A percentile compares a stretch with the other conserved stretches of the same genome.
Evolutionary conservation across 2,113 vertebrate genomes (phyloP).

Genomic region (Pseudopipra pipra): DNA sequence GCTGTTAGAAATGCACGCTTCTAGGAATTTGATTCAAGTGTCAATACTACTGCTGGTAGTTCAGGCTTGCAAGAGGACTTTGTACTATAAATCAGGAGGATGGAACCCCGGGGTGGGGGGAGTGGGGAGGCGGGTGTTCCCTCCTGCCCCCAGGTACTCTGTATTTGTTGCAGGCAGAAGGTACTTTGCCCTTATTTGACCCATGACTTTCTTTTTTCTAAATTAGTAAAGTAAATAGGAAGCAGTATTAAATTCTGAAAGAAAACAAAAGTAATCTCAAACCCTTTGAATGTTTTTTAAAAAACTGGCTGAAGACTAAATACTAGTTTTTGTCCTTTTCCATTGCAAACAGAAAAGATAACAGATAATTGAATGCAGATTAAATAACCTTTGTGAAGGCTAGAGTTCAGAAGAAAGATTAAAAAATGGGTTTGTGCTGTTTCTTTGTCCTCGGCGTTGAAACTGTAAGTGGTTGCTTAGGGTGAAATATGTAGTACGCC

Average conservation of each 20-base stretch:
- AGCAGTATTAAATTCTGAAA: background rate
- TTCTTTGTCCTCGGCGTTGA: background rate
- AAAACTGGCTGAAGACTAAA: background rate
- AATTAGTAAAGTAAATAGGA: background rate
- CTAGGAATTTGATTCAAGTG: background rate
- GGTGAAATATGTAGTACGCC: background rate
- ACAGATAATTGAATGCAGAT: background rate
- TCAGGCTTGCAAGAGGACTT: background rate
- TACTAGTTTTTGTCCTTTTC: background rate
- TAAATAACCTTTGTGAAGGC: background rate
- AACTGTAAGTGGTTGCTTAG: background rate
- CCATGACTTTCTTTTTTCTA: background rate
- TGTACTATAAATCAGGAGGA: background rate
- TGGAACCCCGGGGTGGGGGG: background rate
- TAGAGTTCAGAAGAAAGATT: background rate
- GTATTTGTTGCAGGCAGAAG: background rate
- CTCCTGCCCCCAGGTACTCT: background rate
- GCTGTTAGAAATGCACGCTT: background rate
- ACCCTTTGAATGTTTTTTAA: background rate
- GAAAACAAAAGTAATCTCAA: background rate
- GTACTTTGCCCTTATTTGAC: slow-evolving; percentile 1
- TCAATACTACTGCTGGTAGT: background rate
- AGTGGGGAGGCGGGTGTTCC: accelerated
- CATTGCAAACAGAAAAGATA: background rate
- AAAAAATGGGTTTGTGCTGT: background rate